Base-by-base conservation (phyloP, 2,797 vertebrate genomes). In the Cyprinella venusta region DNA sequence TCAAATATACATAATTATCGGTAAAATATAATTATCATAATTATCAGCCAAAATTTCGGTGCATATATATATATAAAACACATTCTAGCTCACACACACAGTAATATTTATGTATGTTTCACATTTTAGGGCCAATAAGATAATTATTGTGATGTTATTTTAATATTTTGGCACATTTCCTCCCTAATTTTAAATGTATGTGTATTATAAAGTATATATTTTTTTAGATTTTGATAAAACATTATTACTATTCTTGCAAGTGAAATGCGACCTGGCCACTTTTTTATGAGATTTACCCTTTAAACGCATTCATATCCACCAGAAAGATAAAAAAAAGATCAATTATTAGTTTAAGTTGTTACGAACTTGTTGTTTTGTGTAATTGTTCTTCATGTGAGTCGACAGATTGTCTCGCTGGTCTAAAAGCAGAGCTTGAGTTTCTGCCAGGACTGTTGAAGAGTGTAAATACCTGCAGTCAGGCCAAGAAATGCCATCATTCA, bases 401-500 rank as follows among this genome's bases (percentile, higher is more conserved):
- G 3, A 33, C 4, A 8, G 5, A 24, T 6, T 13, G 36, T 19
- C 50, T 19, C 3, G 52, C 52, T 54, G 1, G 19, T 48, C 36
- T 63, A 63, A 24, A 70, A 70, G 8, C 36, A 26, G 65, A 38
- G 68, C 40, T 45, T 15, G 42, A 45, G 38, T n/a, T 45, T 40
- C 10, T 40, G 21, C 24, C 75, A 63, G 59, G 13, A 75, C 36
- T 76, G 72, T 59, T 75, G 19, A 59, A 59, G 70, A 63, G 61
- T 36, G 61, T 52, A 67, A 65, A 81, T 76, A 16, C 38, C 33
- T 76, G 71, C 30, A 26, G 15, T 52, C 33, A 33, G 68, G 33
- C 61, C 80, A 82, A 63, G 33, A 54, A 24, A 54, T 75, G n/a
- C 52, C 79, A 13, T 61, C 71, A 54, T 82, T 45, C 61, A 75